phyloP scores from a whole-genome alignment of 2,888 invertebrate genomes.

The Lasioglossum figueresi region DNA sequence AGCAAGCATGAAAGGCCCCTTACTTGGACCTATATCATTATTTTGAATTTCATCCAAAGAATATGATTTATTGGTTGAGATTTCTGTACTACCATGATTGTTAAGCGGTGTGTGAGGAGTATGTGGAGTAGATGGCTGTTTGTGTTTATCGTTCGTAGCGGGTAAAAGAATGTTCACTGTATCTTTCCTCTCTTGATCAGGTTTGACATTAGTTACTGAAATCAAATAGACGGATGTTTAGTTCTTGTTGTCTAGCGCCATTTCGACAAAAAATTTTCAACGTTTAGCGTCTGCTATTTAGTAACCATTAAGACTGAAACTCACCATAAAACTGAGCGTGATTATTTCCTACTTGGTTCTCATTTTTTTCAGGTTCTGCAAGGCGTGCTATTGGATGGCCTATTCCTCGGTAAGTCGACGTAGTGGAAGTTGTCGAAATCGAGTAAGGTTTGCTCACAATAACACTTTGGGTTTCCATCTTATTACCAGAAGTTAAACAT shows the following conservation, averaged over 20 bases:
- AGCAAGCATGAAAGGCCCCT: constrained; percentile 90
- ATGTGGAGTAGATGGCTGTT: constrained; percentile 79
- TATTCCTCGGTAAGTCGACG: constrained; percentile 78
- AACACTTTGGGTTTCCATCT: constrained; percentile 85
- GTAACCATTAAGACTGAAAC: constrained; percentile 17
- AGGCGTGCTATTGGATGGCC: constrained; percentile 80
- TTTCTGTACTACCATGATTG: constrained; percentile 74
- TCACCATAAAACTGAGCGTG: constrained; percentile 80
- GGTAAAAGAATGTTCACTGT: constrained; percentile 68
- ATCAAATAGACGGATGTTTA: constrained; percentile 21
- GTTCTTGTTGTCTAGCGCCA: neutral
- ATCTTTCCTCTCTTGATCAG: constrained; percentile 78
- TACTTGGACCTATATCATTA: constrained; percentile 76
- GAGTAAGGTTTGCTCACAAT: constrained; percentile 85
- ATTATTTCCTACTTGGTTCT: constrained; percentile 74
- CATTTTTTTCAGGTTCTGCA: constrained; percentile 78
- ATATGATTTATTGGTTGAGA: constrained; percentile 75
- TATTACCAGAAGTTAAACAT: constrained; percentile 77
- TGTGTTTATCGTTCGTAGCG: constrained; percentile 76
- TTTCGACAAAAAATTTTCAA: neutral
- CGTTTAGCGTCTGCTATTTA: neutral
- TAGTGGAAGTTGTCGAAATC: constrained; percentile 77
- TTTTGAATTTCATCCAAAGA: constrained; percentile 77
- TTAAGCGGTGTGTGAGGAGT: constrained; percentile 80
- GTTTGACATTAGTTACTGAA: constrained; percentile 77